phyloP scores from a whole-genome alignment of 2,888 invertebrate species.

The Apeira syringaria region DNA sequence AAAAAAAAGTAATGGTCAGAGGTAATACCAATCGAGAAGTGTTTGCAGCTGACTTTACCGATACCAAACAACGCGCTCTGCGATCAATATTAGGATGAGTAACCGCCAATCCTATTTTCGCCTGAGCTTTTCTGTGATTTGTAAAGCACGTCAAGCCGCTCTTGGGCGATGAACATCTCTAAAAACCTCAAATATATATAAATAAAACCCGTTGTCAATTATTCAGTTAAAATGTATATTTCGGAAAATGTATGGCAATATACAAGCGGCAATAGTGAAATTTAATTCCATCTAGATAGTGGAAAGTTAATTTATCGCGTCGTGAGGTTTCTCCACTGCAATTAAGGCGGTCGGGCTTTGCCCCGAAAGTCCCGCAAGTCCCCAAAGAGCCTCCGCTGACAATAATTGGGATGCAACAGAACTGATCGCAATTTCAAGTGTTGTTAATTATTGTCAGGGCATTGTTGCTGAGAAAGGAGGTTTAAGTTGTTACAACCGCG shows the following conservation, averaged over 20 bases:
- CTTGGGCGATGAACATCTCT: too few relatives aligned
- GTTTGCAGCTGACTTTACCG: too few relatives aligned
- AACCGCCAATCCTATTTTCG: too few relatives aligned
- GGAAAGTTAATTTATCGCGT: slow-evolving; percentile 31
- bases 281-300: slow-evolving; percentile 40
- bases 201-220: too few relatives aligned
- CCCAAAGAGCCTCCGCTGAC: slow-evolving; percentile 31
- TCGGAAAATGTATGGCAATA: neutral
- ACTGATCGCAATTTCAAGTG: slow-evolving; percentile 44
- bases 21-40: too few relatives aligned
- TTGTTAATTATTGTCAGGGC: slow-evolving; percentile 39
- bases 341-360: slow-evolving; percentile 34
- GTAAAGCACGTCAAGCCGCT: too few relatives aligned
- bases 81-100: too few relatives aligned
- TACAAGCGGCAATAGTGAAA: slow-evolving; percentile 21
- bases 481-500: slow-evolving; percentile 25
- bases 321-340: slow-evolving; percentile 29
- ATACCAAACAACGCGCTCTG: too few relatives aligned
- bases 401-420: slow-evolving; percentile 40
- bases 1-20: too few relatives aligned
- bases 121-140: too few relatives aligned
- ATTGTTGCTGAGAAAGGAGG: slow-evolving; percentile 32
- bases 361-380: slow-evolving; percentile 25
- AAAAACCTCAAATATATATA: too few relatives aligned
- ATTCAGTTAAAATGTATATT: neutral